phyloP scores from a whole-genome alignment of 2,113 vertebrate genomes.

The Tringa solitaria region DNA sequence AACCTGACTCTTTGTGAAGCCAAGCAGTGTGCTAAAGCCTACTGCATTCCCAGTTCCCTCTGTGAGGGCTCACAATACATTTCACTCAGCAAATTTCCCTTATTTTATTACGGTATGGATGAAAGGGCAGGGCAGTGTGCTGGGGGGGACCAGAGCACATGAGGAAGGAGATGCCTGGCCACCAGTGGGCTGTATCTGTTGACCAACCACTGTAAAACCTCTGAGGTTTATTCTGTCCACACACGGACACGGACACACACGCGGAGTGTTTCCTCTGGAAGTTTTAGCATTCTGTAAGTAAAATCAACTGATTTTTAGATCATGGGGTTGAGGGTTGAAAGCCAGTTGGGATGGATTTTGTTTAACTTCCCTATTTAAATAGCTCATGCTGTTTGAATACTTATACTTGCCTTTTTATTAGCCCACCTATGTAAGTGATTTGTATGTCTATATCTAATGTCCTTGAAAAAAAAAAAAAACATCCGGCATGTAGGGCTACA shows the following conservation, averaged over 20 bases:
- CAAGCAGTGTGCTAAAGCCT: not conserved
- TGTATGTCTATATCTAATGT: not conserved
- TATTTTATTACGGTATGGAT: not conserved
- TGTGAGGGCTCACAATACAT: not conserved
- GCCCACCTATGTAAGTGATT: not conserved
- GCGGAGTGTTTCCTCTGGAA: not conserved
- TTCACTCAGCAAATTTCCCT: not conserved
- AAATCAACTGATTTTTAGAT: not conserved
- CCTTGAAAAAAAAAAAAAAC: not conserved
- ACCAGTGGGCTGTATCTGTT: not conserved
- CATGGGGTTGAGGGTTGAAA: not conserved
- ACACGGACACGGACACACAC: too few species aligned
- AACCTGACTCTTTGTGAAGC: not conserved
- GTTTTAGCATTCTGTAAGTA: not conserved
- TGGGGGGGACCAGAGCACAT: not conserved
- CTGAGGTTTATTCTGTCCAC: not conserved
- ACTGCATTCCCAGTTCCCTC: not conserved
- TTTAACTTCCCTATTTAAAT: conserved; percentile 17
- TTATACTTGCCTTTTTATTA: not conserved
- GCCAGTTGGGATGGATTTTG: not conserved
- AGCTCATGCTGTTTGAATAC: not conserved
- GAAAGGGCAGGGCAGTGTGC: not conserved
- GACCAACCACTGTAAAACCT: not conserved
- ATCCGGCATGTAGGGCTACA: not conserved
- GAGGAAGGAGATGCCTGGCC: not conserved